Evolutionary conservation across 53 echinoderm and acorn worm species (phyloP).

Genomic region (Echinometra lucunter): DNA sequence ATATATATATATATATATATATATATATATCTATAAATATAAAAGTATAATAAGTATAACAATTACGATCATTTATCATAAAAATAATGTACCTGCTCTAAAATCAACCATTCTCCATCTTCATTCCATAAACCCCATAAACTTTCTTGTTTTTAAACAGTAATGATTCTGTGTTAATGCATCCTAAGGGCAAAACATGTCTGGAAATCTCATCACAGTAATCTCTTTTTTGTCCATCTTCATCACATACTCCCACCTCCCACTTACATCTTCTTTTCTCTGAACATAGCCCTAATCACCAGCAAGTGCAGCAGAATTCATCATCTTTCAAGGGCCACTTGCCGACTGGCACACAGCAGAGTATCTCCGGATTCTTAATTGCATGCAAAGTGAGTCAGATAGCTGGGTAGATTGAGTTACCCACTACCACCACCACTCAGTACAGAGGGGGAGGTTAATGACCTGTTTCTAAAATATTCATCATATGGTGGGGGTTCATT

Average conservation of each 20-base stretch:
- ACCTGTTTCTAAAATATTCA: conserved; percentile 61
- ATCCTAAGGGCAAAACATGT: background rate
- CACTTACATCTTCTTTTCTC: too few species aligned
- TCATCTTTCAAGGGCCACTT: conserved; percentile 55
- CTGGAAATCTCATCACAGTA: background rate
- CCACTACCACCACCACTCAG: background rate
- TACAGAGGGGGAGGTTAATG: conserved; percentile 38
- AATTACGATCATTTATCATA: background rate
- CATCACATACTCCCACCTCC: background rate
- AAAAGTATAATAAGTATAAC: too few species aligned
- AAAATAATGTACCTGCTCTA: background rate
- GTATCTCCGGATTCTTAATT: conserved; percentile 48
- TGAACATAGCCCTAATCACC: background rate
- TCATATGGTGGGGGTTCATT: conserved; percentile 43
- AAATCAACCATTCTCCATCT: too few species aligned
- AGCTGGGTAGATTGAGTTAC: conserved; percentile 38
- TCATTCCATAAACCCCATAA: background rate
- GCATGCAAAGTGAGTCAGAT: conserved; percentile 67
- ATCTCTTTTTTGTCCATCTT: conserved; percentile 30
- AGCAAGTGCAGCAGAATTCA: conserved; percentile 21
- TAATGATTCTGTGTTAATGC: background rate
- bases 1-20: too few species aligned
- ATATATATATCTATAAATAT: too few species aligned
- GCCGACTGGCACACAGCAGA: background rate
- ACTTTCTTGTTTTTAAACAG: background rate